These are phyloP conservation scores for Pelvicachromis taeniatus DNA, from an alignment of 2,113 vertebrate species.

Conservation along the genomic window DNA sequence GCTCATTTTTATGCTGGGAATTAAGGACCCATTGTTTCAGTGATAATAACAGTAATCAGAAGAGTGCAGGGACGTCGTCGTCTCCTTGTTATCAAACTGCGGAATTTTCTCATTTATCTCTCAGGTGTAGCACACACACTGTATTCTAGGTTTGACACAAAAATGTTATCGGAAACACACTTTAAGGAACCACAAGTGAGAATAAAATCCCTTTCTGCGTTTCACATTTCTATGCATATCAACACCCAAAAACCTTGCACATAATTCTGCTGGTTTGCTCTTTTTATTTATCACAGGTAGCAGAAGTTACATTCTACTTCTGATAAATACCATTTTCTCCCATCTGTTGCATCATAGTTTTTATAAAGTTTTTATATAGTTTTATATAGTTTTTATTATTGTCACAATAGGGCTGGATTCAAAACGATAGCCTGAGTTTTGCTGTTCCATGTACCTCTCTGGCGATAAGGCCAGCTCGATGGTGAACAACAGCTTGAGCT, in stretches of 20 bases:
- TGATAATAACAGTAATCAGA: not conserved
- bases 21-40: not conserved
- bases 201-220: not conserved
- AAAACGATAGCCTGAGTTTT: not conserved
- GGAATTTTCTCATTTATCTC: not conserved
- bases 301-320: not conserved
- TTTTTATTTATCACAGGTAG: not conserved
- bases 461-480: conserved; percentile 9
- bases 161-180: not conserved
- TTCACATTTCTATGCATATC: not conserved
- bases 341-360: not conserved
- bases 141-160: not conserved
- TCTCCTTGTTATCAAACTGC: not conserved
- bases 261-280: not conserved
- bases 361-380: too few relatives aligned
- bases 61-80: not conserved
- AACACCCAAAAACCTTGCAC: not conserved
- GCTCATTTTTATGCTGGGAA: not conserved
- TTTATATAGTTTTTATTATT: too few relatives aligned
- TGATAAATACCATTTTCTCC: not conserved
- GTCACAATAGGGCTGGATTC: not conserved
- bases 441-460: conserved; percentile 2
- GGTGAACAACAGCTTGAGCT: not conserved
- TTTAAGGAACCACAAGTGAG: not conserved
- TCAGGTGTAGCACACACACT: not conserved